These are phyloP conservation scores for Laterallus jamaicensis DNA, from an alignment of 2,113 vertebrate species.

Conservation along the genomic window DNA sequence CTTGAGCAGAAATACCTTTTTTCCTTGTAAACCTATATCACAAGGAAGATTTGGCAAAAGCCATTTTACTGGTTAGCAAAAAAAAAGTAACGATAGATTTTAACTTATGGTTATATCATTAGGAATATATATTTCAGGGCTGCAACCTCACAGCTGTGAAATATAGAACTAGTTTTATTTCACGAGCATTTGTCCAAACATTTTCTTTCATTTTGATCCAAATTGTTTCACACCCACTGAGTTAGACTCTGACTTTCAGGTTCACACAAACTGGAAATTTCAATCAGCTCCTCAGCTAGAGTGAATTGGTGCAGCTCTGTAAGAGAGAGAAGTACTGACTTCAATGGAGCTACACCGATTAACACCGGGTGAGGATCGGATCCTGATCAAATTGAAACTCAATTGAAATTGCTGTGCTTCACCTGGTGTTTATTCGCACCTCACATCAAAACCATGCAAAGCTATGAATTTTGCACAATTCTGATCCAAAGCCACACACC, in stretches of 20 bases:
- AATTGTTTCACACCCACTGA: conserved; percentile 64
- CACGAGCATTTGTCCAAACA: conserved; percentile 57
- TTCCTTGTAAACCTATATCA: not conserved
- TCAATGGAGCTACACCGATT: conserved; percentile 42
- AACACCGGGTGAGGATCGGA: conserved; percentile 23
- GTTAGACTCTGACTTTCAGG: conserved; percentile 48
- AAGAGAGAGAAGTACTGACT: not conserved
- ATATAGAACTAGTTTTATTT: conserved; percentile 60
- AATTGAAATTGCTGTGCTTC: conserved; percentile 53
- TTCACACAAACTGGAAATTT: conserved; percentile 44
- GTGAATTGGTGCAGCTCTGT: conserved; percentile 29
- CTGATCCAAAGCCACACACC: conserved; percentile 50
- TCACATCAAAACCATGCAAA: conserved; percentile 64
- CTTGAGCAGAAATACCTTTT: not conserved
- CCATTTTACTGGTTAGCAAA: not conserved
- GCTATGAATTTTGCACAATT: conserved; percentile 56
- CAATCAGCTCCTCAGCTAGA: conserved; percentile 38
- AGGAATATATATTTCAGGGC: conserved; percentile 39
- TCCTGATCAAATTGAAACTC: conserved; percentile 62
- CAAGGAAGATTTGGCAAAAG: not conserved
- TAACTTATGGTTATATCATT: conserved; percentile 46
- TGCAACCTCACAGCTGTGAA: conserved; percentile 48
- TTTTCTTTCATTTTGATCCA: conserved; percentile 74
- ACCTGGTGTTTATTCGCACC: conserved; percentile 60
- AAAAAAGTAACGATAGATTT: not conserved